These are phyloP conservation scores for Stigmatopora argus DNA, from an alignment of 2,113 vertebrate species.

Conservation along the genomic window DNA sequence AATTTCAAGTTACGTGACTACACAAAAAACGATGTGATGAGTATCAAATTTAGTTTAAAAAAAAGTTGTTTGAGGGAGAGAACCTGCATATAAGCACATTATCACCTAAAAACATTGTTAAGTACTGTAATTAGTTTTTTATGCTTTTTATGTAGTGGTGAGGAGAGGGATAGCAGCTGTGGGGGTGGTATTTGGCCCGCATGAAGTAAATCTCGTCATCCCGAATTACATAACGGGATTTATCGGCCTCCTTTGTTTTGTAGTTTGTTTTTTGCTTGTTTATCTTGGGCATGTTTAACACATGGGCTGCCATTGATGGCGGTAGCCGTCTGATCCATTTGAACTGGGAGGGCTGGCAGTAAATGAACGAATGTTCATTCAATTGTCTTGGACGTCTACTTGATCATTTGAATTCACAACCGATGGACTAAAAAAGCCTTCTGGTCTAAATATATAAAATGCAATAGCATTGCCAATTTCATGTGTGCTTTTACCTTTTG, in stretches of 20 bases:
- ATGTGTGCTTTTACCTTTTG: no score
- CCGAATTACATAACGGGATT: conserved; percentile 51
- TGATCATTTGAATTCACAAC: no score
- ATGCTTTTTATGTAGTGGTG: neutral
- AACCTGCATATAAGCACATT: neutral
- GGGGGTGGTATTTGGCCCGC: conserved; percentile 6
- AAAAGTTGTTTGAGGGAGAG: neutral
- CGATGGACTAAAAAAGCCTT: no score
- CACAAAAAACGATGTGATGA: neutral
- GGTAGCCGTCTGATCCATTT: no score
- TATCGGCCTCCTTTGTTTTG: conserved; percentile 20
- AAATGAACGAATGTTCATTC: no score
- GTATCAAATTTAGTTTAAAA: neutral
- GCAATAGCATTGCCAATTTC: no score
- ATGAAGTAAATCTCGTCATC: conserved; percentile 12
- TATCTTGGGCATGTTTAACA: neutral
- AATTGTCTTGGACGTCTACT: no score
- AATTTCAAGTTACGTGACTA: neutral
- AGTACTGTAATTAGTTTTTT: neutral
- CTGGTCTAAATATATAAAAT: no score
- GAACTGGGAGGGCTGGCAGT: no score
- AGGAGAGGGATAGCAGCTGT: no score
- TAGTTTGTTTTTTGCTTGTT: conserved; percentile 5
- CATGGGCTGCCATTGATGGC: no score
- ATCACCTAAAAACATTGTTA: neutral